phyloP scores from a whole-genome alignment of 2,888 invertebrate genomes.

The Megamerina dolium region DNA sequence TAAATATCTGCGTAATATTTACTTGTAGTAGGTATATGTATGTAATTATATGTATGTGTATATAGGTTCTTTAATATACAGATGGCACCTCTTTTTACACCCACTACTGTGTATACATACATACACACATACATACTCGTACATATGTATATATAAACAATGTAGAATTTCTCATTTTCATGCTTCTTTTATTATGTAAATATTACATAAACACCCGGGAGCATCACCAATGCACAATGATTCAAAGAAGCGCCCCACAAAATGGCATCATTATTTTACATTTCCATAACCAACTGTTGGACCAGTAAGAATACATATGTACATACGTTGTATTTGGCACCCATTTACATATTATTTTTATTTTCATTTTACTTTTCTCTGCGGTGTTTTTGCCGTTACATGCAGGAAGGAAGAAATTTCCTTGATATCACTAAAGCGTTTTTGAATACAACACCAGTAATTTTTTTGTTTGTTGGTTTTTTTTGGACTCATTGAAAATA shows the following conservation, averaged over 20 bases:
- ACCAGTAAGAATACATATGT: neutral
- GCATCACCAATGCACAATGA: constrained; percentile 20
- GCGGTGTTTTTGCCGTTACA: neutral
- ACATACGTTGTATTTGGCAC: constrained; percentile 5
- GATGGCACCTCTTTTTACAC: no score
- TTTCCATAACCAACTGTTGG: neutral
- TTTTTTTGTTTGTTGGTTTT: no score
- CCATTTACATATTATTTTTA: neutral
- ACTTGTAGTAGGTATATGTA: no score
- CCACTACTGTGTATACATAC: no score
- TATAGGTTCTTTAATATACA: no score
- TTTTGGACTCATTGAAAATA: no score
- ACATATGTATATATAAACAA: neutral
- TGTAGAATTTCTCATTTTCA: constrained; percentile 2
- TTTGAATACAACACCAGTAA: constrained; percentile 4
- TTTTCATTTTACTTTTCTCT: neutral
- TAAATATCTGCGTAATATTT: no score
- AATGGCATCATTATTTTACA: constrained; percentile 8
- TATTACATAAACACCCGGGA: constrained; percentile 43
- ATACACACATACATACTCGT: neutral
- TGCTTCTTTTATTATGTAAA: constrained; percentile 40
- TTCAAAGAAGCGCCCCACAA: constrained; percentile 4
- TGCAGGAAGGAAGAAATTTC: constrained; percentile 18
- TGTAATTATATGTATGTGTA: no score
- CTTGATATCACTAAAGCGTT: constrained; percentile 15